Base-by-base conservation (phyloP, 2,113 vertebrate species). In the Mormoops blainvillei region DNA sequence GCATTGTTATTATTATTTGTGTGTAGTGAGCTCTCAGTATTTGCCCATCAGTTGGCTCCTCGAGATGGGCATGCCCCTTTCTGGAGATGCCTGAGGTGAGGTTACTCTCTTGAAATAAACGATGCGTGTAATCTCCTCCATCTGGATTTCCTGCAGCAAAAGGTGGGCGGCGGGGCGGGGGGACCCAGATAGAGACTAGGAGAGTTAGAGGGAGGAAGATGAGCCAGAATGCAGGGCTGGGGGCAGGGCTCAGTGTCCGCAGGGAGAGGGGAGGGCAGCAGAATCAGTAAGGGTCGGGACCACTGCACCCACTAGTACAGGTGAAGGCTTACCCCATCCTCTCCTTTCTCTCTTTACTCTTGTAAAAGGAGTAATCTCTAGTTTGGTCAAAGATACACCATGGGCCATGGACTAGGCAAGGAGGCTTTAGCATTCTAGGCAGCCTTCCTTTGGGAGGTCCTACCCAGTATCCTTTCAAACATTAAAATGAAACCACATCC, bases 81-180 rank as follows among this genome's bases (percentile, higher is more conserved):
- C 43, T 68, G 86, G 43, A 92, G 80, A 78, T 33, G 15, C 12
- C 52, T 36, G 9, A 56, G 38, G 7, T 81, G 77, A 74, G 52
- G 18, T n/a, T 61, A 58, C n/a, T 76, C 63, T 71, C 18, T 26
- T 85, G 26, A 89, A 84, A 81, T 81, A 43, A 87, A 15, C 52
- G 73, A 48, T 31, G 11, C 54, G 71, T 82, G 18, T 48, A 71
- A 50, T 86, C 15, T 81, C 24, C 3, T n/a, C 31, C 7, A 73
- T 15, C 43, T 61, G 3, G 22, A 77, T 91, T 91, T 93, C 38
- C 45, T 70, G 43, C 9, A 52, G 16, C 1, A n/a, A n/a, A n/a
- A n/a, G n/a, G n/a, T n/a, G n/a, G n/a, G n/a, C n/a, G n/a, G n/a
- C n/a, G n/a, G n/a, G 33, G 22, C 26, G 36, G 8, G 2, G 7